phyloP scores from a whole-genome alignment of 2,888 invertebrate species.

The Scaptomyza tumidula region DNA sequence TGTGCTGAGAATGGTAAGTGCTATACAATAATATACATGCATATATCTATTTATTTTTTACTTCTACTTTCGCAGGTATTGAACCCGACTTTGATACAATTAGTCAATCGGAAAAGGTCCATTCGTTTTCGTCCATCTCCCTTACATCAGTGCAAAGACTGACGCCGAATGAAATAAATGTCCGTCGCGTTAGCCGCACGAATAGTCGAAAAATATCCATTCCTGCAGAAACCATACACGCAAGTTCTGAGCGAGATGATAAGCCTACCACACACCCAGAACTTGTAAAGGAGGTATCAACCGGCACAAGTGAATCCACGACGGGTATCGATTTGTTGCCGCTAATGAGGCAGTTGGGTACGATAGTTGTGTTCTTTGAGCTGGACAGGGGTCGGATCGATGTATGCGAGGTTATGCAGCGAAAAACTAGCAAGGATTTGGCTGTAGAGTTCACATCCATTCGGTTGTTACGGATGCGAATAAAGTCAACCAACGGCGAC shows the following conservation, averaged over 20 bases:
- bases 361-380: conserved; percentile 62
- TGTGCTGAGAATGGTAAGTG: conserved; percentile 46
- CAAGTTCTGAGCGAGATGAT: conserved; percentile 84
- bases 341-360: conserved; percentile 38
- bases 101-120: conserved; percentile 43
- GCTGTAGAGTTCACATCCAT: conserved; percentile 64
- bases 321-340: conserved; percentile 12
- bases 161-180: conserved; percentile 25
- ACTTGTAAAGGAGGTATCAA: background rate
- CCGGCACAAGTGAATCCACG: background rate
- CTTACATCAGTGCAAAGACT: conserved; percentile 34
- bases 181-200: conserved; percentile 65
- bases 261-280: conserved; percentile 42
- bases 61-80: conserved; percentile 13
- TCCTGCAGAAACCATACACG: conserved; percentile 83
- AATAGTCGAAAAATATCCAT: conserved; percentile 77
- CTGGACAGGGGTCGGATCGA: conserved; percentile 65
- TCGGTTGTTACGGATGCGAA: conserved; percentile 64
- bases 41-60: background rate
- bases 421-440: conserved; percentile 15
- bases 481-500: conserved; percentile 74
- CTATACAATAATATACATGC: background rate
- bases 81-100: conserved; percentile 50
- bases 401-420: conserved; percentile 59
- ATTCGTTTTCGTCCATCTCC: conserved; percentile 54